Evolutionary conservation across 2,888 invertebrate genomes (phyloP).

Genomic region (Acleris emargana): DNA sequence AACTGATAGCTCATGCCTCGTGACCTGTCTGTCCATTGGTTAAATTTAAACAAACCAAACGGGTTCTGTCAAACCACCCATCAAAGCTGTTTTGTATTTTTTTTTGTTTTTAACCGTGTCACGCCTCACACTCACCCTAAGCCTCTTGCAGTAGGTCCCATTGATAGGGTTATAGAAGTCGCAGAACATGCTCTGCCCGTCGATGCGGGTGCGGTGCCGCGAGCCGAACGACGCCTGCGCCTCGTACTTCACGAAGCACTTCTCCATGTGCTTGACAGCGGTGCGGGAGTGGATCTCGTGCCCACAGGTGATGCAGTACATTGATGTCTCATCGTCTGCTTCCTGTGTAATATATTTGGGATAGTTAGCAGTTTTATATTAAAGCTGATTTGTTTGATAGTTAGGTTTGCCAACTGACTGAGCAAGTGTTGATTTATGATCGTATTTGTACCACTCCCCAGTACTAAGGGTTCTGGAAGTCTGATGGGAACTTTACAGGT

Average conservation of each 20-base stretch:
- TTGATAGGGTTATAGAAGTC: constrained; percentile 96
- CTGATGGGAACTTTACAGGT: too few relatives aligned
- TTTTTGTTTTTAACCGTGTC: neutral
- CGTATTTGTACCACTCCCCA: too few relatives aligned
- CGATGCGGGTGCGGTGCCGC: constrained; percentile 96
- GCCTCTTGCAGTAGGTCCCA: constrained; percentile 96
- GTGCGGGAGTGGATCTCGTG: constrained; percentile 96
- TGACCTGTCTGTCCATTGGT: too few relatives aligned
- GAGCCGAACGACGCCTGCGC: constrained; percentile 98
- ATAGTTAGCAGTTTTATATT: too few relatives aligned
- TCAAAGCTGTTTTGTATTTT: too few relatives aligned
- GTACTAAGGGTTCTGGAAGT: too few relatives aligned
- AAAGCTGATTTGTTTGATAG: too few relatives aligned
- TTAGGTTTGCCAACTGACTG: too few relatives aligned
- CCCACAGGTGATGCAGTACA: constrained; percentile 98
- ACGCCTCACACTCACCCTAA: constrained; percentile 83
- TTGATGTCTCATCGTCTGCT: constrained; percentile 88
- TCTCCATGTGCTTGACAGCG: constrained; percentile 98
- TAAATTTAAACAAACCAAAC: too few relatives aligned
- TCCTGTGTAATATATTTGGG: constrained; percentile 53
- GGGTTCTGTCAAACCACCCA: too few relatives aligned
- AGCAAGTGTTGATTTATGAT: too few relatives aligned
- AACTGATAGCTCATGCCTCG: too few relatives aligned
- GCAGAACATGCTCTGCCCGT: constrained; percentile 97
- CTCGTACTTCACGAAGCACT: constrained; percentile 98